phyloP scores from a whole-genome alignment of 2,113 vertebrate genomes.

The Tautogolabrus adspersus region DNA sequence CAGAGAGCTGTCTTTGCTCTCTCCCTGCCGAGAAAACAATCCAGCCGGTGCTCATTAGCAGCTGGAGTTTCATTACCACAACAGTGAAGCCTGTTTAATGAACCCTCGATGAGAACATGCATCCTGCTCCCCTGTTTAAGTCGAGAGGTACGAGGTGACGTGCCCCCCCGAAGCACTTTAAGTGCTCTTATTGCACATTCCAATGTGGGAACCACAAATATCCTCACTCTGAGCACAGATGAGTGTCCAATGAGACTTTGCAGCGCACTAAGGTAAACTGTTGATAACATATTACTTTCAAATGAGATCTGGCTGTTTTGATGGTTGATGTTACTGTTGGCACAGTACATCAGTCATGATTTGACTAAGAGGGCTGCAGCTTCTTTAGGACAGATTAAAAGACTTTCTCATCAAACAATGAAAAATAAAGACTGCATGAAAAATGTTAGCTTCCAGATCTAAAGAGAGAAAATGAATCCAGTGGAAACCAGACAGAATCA shows the following conservation, averaged over 20 bases:
- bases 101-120: conserved; percentile 73
- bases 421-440: background rate
- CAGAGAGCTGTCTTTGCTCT: conserved; percentile 50
- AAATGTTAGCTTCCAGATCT: background rate
- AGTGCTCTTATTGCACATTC: conserved; percentile 53
- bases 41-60: conserved; percentile 80
- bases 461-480: conserved; percentile 20
- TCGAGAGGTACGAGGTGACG: conserved; percentile 67
- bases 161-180: conserved; percentile 53
- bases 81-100: conserved; percentile 74
- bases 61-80: conserved; percentile 78
- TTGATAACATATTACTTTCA: conserved; percentile 24
- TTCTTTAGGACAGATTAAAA: conserved; percentile 31
- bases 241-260: conserved; percentile 26
- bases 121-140: conserved; percentile 69
- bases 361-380: conserved; percentile 13
- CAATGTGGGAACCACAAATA: conserved; percentile 36
- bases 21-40: conserved; percentile 72
- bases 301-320: conserved; percentile 19
- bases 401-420: conserved; percentile 6
- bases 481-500: background rate
- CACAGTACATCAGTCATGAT: conserved; percentile 35
- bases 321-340: conserved; percentile 12
- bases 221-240: conserved; percentile 26
- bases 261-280: conserved; percentile 25